Evolutionary conservation across 1,140 invertebrate species (phyloP).

Genomic region (Conus ventricosus): DNA sequence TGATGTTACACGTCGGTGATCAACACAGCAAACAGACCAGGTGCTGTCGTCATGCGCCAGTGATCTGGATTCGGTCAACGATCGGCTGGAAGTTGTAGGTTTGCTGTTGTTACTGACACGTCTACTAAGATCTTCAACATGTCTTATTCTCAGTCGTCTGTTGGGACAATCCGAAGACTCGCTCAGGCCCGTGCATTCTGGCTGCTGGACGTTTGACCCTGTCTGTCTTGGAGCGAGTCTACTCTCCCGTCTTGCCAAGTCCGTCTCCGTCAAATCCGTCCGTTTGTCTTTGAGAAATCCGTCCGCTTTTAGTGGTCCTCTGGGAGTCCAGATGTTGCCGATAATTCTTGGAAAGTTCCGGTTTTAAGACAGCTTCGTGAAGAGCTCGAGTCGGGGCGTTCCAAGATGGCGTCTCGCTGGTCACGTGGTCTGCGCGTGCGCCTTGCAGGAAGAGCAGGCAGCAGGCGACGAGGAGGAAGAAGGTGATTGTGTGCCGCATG

Average conservation of each 20-base stretch:
- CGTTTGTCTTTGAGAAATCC: background rate
- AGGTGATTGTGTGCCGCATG: constrained; percentile 27
- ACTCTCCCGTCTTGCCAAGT: background rate
- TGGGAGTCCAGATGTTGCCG: background rate
- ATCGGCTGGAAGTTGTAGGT: too few species aligned
- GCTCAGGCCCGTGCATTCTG: background rate
- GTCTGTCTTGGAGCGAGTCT: background rate
- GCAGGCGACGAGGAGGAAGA: constrained; percentile 29
- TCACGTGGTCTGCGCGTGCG: constrained; percentile 25
- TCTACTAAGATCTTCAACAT: too few species aligned
- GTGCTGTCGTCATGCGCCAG: too few species aligned
- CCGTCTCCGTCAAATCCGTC: constrained; percentile 21
- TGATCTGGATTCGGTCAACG: too few species aligned
- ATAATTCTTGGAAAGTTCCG: background rate
- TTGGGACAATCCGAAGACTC: too few species aligned
- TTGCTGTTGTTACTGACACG: background rate
- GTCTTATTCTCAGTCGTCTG: too few species aligned
- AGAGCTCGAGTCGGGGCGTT: background rate
- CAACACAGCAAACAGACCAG: too few species aligned
- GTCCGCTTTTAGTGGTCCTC: background rate
- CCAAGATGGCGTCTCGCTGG: constrained; percentile 14
- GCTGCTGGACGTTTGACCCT: background rate
- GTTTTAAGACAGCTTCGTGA: background rate
- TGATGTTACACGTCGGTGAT: too few species aligned
- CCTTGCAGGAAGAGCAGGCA: constrained; percentile 33